These are phyloP conservation scores for Eristalis arbustorum DNA, from an alignment of 2,888 invertebrate species.

Conservation along the genomic window DNA sequence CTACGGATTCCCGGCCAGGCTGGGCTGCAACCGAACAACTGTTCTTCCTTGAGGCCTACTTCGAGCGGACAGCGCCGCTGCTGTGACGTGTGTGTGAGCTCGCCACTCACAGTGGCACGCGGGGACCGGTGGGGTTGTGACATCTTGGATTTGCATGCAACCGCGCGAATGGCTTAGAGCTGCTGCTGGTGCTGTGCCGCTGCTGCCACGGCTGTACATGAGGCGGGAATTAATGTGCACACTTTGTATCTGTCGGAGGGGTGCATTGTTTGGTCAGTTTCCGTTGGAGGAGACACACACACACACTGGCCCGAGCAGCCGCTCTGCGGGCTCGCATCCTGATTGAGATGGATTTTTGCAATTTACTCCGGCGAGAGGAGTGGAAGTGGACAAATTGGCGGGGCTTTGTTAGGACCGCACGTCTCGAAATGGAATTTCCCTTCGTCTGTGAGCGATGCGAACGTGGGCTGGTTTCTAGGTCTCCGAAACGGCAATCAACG, in stretches of 20 bases:
- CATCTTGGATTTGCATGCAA: slow-evolving; percentile 64
- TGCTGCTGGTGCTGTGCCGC: slow-evolving; percentile 6
- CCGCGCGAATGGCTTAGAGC: slow-evolving; percentile 48
- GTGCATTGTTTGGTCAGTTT: slow-evolving; percentile 68
- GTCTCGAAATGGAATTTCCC: background rate
- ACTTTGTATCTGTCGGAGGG: slow-evolving; percentile 69
- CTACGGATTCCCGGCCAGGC: slow-evolving; percentile 41
- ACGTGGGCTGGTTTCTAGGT: background rate
- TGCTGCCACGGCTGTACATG: slow-evolving; percentile 31
- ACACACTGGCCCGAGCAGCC: no score
- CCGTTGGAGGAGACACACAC: slow-evolving; percentile 37
- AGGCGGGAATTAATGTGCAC: slow-evolving; percentile 65
- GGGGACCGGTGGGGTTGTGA: slow-evolving; percentile 43
- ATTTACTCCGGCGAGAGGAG: slow-evolving; percentile 48
- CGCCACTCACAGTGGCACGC: slow-evolving; percentile 33
- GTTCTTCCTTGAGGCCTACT: slow-evolving; percentile 50
- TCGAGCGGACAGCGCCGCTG: slow-evolving; percentile 17
- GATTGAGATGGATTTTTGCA: slow-evolving; percentile 67
- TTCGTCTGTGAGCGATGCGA: background rate
- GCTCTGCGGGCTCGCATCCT: slow-evolving; percentile 42
- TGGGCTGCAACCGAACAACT: slow-evolving; percentile 42
- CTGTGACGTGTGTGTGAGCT: slow-evolving; percentile 47
- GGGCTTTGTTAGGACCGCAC: slow-evolving; percentile 51
- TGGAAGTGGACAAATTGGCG: slow-evolving; percentile 46
- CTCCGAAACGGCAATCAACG: background rate